Evolutionary conservation across 1,140 invertebrate genomes (phyloP).

Genomic region (Venustaconcha ellipsiformis): DNA sequence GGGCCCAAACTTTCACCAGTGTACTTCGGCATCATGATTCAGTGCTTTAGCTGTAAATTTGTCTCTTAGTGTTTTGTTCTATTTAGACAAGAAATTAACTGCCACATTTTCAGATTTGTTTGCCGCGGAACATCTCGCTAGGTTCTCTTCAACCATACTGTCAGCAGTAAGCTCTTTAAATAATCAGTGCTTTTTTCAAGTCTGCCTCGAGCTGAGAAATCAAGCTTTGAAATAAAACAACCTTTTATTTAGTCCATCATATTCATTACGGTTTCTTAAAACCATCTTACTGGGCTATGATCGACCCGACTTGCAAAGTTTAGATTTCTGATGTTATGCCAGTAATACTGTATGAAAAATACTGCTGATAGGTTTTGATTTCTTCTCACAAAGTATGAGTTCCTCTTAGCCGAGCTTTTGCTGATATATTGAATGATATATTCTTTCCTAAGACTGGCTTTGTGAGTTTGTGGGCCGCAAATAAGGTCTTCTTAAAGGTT

Average conservation of each 20-base stretch:
- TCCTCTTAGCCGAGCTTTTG: slow-evolving; percentile 10
- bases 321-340: not conserved
- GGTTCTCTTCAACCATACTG: slow-evolving; percentile 2
- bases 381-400: slow-evolving; percentile 15
- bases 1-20: too few relatives aligned
- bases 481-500: slow-evolving; percentile 44
- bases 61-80: too few relatives aligned
- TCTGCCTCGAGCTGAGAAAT: slow-evolving; percentile 42
- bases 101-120: too few relatives aligned
- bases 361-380: slow-evolving; percentile 35
- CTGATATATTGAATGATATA: slow-evolving; percentile 20
- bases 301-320: slow-evolving; percentile 1
- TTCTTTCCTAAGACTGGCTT: slow-evolving; percentile 53
- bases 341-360: slow-evolving; percentile 22
- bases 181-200: slow-evolving; percentile 45
- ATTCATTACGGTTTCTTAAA: slow-evolving; percentile 8
- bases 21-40: too few relatives aligned
- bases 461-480: slow-evolving; percentile 35
- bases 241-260: slow-evolving; percentile 23
- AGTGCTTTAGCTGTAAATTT: too few relatives aligned
- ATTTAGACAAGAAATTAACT: too few relatives aligned
- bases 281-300: slow-evolving; percentile 6
- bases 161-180: slow-evolving; percentile 27
- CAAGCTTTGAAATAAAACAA: slow-evolving; percentile 43
- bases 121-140: too few relatives aligned